Percentiles rank a stretch among this genome's conserved stretches.
Evolutionary conservation across 2,113 vertebrate species (phyloP).

Genomic region (Neopipo cinnamomea): DNA sequence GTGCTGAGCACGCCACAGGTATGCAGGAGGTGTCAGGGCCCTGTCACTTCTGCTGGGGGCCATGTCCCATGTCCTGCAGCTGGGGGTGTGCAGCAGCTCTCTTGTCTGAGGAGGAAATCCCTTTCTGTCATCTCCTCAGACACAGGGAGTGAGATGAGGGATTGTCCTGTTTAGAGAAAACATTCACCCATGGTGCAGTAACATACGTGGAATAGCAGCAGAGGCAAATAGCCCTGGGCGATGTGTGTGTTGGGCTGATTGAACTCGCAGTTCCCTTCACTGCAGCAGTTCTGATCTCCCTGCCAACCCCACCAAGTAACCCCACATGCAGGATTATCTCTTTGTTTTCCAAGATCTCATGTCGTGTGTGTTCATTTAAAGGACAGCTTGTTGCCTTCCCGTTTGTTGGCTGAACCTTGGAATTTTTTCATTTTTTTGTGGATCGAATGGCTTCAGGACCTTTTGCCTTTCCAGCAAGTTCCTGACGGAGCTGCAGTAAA

Average conservation of each 20-base stretch:
- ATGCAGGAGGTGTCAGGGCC: not conserved
- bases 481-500: not conserved
- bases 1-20: fast-evolving
- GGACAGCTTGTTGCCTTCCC: not conserved
- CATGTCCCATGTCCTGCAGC: not conserved
- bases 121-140: not conserved
- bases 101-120: not conserved
- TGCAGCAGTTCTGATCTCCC: not conserved
- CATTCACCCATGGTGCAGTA: not conserved
- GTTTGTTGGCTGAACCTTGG: not conserved
- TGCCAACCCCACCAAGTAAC: not conserved
- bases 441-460: not conserved
- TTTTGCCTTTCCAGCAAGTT: not conserved
- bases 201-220: not conserved
- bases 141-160: not conserved
- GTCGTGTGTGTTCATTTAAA: not conserved
- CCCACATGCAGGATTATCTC: not conserved
- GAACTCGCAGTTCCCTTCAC: not conserved
- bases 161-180: not conserved
- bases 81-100: not conserved
- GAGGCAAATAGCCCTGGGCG: not conserved
- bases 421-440: not conserved
- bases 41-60: not conserved
- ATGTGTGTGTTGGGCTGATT: not conserved
- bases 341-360: not conserved